Evolutionary conservation across 2,797 vertebrate species (phyloP).

Genomic region (Pangasius krempfi): DNA sequence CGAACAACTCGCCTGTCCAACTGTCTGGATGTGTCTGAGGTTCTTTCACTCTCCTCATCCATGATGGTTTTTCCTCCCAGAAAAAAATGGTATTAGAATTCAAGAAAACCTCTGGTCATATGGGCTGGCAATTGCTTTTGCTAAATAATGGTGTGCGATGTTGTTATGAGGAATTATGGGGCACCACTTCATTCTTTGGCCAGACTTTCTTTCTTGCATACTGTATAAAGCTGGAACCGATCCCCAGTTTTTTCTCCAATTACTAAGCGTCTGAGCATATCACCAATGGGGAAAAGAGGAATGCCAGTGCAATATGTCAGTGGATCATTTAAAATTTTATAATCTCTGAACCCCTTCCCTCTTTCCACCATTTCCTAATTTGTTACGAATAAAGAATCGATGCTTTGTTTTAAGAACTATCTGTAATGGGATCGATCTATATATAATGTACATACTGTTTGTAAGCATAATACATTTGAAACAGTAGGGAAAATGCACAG

Average conservation of each 20-base stretch:
- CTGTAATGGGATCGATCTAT: too few species aligned
- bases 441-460: background rate
- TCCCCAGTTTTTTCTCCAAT: background rate
- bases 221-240: too few species aligned
- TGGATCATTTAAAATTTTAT: background rate
- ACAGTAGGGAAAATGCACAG: background rate
- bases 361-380: too few species aligned
- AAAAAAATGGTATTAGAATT: background rate
- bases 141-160: conserved; percentile 16
- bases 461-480: background rate
- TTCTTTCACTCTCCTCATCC: background rate
- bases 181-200: background rate
- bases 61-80: background rate
- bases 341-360: background rate
- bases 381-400: too few species aligned
- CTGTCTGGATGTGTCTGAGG: background rate
- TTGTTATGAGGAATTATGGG: conserved; percentile 16
- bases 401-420: too few species aligned
- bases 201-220: background rate
- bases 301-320: background rate
- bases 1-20: background rate
- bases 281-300: background rate
- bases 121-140: background rate
- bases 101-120: conserved; percentile 2
- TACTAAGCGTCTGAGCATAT: background rate